These are phyloP conservation scores for Liodrosophila aerea DNA, from an alignment of 2,888 invertebrate genomes.

Conservation along the genomic window DNA sequence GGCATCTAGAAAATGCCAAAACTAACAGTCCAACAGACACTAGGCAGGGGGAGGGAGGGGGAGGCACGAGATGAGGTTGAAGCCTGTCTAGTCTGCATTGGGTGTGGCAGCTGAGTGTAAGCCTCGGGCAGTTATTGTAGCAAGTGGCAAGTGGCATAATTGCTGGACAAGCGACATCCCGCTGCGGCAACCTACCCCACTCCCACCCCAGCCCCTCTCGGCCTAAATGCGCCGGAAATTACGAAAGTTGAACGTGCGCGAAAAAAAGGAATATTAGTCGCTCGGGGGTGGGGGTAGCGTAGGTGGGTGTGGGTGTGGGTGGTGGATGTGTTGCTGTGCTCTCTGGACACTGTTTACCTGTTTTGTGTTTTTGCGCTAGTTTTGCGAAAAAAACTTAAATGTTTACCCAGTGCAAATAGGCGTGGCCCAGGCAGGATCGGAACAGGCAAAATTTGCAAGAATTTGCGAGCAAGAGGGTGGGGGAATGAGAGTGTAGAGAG, in stretches of 20 bases:
- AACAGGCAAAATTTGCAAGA: not conserved
- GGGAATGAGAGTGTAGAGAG: not conserved
- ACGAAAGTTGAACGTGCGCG: slow-evolving; percentile 48
- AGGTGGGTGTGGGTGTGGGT: not conserved
- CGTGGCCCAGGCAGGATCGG: slow-evolving; percentile 3
- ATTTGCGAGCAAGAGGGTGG: not conserved
- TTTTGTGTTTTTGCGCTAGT: slow-evolving; percentile 26
- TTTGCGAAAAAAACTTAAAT: slow-evolving; percentile 15
- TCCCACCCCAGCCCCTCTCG: too few relatives aligned
- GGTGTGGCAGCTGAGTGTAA: slow-evolving; percentile 20
- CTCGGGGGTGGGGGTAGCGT: slow-evolving; percentile 3
- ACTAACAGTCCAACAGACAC: not conserved
- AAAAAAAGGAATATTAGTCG: slow-evolving; percentile 57
- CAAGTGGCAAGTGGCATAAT: slow-evolving; percentile 44
- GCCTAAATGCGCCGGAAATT: slow-evolving; percentile 51
- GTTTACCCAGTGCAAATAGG: slow-evolving; percentile 46
- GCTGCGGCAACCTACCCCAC: too few relatives aligned
- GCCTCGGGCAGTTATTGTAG: slow-evolving; percentile 21
- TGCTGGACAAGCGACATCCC: slow-evolving; percentile 36
- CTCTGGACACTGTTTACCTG: slow-evolving; percentile 42
- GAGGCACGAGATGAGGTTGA: not conserved
- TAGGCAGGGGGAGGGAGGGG: not conserved
- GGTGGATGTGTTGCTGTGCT: not conserved
- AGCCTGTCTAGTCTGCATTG: slow-evolving; percentile 1
- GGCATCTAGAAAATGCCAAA: not conserved